phyloP scores from a whole-genome alignment of 2,888 invertebrate genomes.

The Lithophane semibrunnea region DNA sequence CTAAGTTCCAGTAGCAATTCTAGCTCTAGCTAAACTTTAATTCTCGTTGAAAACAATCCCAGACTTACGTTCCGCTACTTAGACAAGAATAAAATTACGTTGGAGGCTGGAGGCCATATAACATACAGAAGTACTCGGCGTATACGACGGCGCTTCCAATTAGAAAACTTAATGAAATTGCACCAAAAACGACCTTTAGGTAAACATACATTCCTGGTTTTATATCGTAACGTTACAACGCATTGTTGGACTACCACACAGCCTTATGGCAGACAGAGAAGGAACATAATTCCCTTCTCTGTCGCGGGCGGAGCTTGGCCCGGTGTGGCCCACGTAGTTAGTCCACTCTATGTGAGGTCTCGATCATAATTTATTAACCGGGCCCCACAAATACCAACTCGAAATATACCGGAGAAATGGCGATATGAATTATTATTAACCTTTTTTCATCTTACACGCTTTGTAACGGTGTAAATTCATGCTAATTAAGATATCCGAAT shows the following conservation, averaged over 20 bases:
- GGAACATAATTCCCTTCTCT: conserved; percentile 63
- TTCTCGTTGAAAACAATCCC: conserved; percentile 39
- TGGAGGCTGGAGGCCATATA: conserved; percentile 33
- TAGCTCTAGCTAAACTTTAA: conserved; percentile 6
- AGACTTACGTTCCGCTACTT: conserved; percentile 59
- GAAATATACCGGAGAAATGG: conserved; percentile 80
- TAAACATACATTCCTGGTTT: conserved; percentile 68
- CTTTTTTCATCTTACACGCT: conserved; percentile 68
- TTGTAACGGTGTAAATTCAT: conserved; percentile 77
- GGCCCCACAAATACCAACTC: conserved; percentile 85
- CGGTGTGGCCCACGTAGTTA: conserved; percentile 84
- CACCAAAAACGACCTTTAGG: conserved; percentile 66
- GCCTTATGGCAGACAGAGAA: conserved; percentile 56
- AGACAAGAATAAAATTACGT: conserved; percentile 51
- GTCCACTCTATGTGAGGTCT: conserved; percentile 87
- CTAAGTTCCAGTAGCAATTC: conserved; percentile 1
- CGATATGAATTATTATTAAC: conserved; percentile 81
- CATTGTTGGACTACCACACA: conserved; percentile 58
- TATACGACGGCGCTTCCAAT: conserved; percentile 60
- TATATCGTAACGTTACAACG: conserved; percentile 61
- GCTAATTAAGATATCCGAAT: conserved; percentile 83
- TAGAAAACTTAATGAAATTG: conserved; percentile 74
- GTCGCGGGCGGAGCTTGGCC: conserved; percentile 83
- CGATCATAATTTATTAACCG: conserved; percentile 85
- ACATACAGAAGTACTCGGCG: conserved; percentile 41